Conservation (phyloP, 2,888 invertebrate genomes). For the Morpho helenor region DNA sequence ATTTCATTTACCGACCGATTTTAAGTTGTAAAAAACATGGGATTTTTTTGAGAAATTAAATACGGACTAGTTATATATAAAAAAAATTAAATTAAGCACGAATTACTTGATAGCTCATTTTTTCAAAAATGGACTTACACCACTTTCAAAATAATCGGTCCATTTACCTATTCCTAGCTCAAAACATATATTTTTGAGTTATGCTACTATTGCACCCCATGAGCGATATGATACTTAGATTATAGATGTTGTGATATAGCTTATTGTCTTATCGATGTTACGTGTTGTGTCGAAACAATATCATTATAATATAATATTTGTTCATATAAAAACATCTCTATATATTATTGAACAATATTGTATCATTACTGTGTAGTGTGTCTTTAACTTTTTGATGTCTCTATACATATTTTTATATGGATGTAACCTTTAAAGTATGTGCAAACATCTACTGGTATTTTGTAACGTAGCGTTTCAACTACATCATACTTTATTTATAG, state of each 20-base stretch:
- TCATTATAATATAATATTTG: constrained; percentile 14
- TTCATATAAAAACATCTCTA: constrained; percentile 7
- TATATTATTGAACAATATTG: constrained; percentile 23
- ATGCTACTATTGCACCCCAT: no score
- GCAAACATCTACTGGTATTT: constrained; percentile 16
- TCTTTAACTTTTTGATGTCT: constrained; percentile 58
- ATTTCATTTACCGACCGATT: no score
- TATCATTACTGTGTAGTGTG: constrained; percentile 33
- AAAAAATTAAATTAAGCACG: no score
- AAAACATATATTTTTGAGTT: no score
- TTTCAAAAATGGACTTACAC: no score
- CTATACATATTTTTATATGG: constrained; percentile 44
- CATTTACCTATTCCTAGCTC: background rate
- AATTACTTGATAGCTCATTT: no score
- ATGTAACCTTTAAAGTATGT: constrained; percentile 31
- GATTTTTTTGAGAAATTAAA: no score
- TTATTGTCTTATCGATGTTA: constrained; percentile 16
- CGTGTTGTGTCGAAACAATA: constrained; percentile 19
- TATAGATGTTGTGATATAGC: constrained; percentile 20
- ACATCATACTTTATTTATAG: constrained; percentile 5
- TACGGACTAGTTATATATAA: no score
- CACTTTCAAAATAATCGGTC: no score
- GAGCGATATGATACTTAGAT: constrained; percentile 8
- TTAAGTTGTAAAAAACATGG: no score
- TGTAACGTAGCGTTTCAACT: constrained; percentile 11